These are phyloP conservation scores for Parazoanthus darwini DNA, from an alignment of 92 coral and sea anemone species.

Conservation along the genomic window DNA sequence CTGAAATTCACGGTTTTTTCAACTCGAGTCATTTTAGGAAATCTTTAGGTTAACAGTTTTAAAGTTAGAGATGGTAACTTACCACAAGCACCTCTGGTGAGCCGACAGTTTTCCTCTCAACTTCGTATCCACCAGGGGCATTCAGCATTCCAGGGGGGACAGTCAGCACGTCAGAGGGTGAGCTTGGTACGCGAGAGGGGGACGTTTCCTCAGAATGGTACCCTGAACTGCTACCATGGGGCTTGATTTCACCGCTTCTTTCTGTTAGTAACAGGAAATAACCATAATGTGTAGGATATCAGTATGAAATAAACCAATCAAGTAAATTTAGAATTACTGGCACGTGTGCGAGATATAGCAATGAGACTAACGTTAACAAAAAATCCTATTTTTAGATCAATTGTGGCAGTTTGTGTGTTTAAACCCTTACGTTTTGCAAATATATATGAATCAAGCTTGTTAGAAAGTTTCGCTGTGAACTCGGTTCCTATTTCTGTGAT, in stretches of 20 bases:
- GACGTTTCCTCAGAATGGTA: slow-evolving; percentile 94
- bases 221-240: slow-evolving; percentile 92
- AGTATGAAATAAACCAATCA: no score
- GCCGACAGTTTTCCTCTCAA: slow-evolving; percentile 36
- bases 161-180: slow-evolving; percentile 51
- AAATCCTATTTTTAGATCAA: no score
- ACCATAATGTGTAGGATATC: neutral
- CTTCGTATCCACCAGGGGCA: slow-evolving; percentile 40
- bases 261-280: slow-evolving; percentile 35
- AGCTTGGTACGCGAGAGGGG: slow-evolving; percentile 53
- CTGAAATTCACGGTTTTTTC: neutral
- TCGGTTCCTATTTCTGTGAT: no score
- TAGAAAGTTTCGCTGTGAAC: no score
- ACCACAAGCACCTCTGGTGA: slow-evolving; percentile 68
- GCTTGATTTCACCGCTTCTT: no score
- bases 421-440: no score
- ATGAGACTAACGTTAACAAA: no score
- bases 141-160: slow-evolving; percentile 82
- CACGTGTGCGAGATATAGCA: no score
- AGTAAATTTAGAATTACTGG: no score
- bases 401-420: no score
- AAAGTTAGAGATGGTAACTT: neutral
- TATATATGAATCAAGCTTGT: no score
- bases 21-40: slow-evolving; percentile 11
- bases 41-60: no score